Base-by-base conservation (phyloP, 2,113 vertebrate species). In the Xyliphius kryptos region DNA sequence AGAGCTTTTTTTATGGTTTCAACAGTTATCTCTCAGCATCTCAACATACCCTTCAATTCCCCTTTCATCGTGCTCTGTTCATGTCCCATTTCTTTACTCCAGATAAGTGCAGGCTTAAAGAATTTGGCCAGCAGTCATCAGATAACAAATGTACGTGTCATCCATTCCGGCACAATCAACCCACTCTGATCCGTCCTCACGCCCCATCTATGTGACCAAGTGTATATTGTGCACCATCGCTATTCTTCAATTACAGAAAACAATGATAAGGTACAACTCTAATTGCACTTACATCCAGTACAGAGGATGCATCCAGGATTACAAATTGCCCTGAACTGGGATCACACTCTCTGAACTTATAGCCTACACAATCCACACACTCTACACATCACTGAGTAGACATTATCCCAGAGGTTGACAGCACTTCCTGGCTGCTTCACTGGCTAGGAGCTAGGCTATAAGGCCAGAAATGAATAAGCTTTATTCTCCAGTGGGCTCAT, bases 211-310 rank as follows among this genome's bases (percentile, higher is more conserved):
- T 74, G 61, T 65, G 65, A 63, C 67, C 36, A 22, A 13, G 62
- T 66, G 48, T 77, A 74, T 80, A 80, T 79, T 69, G 47, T 59
- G 61, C 36, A 22, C 70, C 70, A 61, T 66, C 12, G 8, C 21
- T 7, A 14, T 66, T 66, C 60, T 81, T 64, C 76, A 72, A 68
- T 79, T 76, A 74, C 69, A 67, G 66, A 76, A 72, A 77, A 78
- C 72, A 67, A 70, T 70, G 32, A 47, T 61, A 75, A 77, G 41
- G 58, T 66, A 73, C 70, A 74, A 60, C 55, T 67, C 52, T 16
- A 51, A 73, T 74, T 72, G 76, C 76, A 77, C 73, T 63, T 67
- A 60, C 68, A 65, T 32, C 43, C 49, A 62, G 52, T 43, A 38
- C 38, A 15, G 37, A 54, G 32, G 19, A 63, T 20, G 65, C 40